Evolutionary conservation across 2,888 invertebrate genomes (phyloP).

Genomic region (Sceliomorpha sp.): DNA sequence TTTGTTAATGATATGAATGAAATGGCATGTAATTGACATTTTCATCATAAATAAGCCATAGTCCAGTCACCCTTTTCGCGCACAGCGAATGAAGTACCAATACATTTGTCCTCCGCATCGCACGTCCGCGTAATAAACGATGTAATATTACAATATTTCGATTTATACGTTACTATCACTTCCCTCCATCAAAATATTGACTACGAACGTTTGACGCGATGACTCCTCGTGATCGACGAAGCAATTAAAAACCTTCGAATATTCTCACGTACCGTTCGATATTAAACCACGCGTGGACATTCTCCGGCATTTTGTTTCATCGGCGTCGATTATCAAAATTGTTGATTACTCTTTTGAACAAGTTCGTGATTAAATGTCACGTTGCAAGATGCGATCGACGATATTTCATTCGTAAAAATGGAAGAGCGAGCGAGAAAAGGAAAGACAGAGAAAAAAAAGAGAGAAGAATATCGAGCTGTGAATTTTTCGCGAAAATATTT

Average conservation of each 20-base stretch:
- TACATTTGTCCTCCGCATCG: no score
- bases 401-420: conserved; percentile 40
- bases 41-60: no score
- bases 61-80: no score
- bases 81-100: no score
- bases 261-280: conserved; percentile 32
- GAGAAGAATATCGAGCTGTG: conserved; percentile 35
- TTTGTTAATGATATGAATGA: no score
- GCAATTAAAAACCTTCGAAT: conserved; percentile 4
- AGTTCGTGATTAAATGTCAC: conserved; percentile 52
- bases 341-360: conserved; percentile 53
- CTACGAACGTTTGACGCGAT: no score
- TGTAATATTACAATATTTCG: no score
- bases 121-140: no score
- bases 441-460: conserved; percentile 21
- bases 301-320: conserved; percentile 40
- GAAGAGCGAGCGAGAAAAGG: background rate
- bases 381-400: conserved; percentile 44
- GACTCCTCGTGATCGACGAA: no score
- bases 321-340: conserved; percentile 49
- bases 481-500: conserved; percentile 35
- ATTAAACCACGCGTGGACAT: conserved; percentile 23
- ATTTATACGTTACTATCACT: no score
- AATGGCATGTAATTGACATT: no score
- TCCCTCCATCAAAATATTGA: no score